Percentiles rank a stretch among this genome's conserved stretches.
These are phyloP conservation scores for Antennarius maculatus DNA, from an alignment of 2,797 vertebrate genomes.

Conservation along the genomic window DNA sequence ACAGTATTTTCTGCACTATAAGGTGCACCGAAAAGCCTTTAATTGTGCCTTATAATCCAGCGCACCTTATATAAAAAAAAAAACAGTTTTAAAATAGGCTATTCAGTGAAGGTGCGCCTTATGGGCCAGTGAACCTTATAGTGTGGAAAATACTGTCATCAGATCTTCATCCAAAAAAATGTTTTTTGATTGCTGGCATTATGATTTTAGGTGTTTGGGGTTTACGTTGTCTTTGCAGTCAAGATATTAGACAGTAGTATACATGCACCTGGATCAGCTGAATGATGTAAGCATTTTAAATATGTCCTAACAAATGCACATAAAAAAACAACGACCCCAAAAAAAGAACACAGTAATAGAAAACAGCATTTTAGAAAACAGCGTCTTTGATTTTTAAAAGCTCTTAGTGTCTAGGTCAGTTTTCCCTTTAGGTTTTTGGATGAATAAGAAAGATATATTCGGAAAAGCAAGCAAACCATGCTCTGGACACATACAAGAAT, in stretches of 20 bases:
- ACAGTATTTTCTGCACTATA: background rate
- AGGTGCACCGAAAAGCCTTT: too few species aligned
- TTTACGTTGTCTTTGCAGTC: slow-evolving; percentile 7
- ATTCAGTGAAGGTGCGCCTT: too few species aligned
- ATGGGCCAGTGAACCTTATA: too few species aligned
- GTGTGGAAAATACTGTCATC: background rate
- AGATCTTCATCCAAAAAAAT: slow-evolving; percentile 15
- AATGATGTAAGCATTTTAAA: background rate
- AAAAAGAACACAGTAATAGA: background rate
- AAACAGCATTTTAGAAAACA: too few species aligned
- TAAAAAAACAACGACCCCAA: too few species aligned
- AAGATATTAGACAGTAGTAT: slow-evolving; percentile 13
- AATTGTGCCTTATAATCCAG: too few species aligned
- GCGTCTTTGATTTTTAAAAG: slow-evolving; percentile 1
- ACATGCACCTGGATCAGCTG: background rate
- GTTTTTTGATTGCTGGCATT: slow-evolving; percentile 19
- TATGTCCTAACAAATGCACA: background rate
- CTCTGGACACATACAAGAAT: background rate
- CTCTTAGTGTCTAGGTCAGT: background rate
- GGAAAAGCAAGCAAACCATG: background rate
- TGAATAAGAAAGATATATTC: background rate
- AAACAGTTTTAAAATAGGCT: too few species aligned
- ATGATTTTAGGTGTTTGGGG: background rate
- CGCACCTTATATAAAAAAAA: too few species aligned
- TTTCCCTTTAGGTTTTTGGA: background rate